Base-by-base conservation (phyloP, 2,113 vertebrate species). In the Pachypanchax playfairii region DNA sequence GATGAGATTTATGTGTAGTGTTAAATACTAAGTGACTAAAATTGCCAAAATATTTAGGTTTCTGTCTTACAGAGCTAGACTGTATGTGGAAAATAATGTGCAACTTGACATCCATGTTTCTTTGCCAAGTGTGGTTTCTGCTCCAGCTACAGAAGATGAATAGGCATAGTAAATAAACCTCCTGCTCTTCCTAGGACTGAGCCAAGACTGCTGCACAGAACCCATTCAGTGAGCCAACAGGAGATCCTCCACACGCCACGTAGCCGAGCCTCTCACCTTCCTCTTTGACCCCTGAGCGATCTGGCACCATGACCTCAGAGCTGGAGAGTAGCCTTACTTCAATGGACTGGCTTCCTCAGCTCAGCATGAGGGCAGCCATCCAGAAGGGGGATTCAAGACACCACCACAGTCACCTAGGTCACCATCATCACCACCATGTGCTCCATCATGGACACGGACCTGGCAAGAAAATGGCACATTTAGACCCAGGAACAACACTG, bases 311-410 rank as follows among this genome's bases (percentile, higher is more conserved):
- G 95, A 95, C 94, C 78, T 96, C 95, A 73, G 95, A 96, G 89
- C 91, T 96, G 90, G 95, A 95, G 87, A 96, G 95, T 79, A 95
- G 95, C 87, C 83, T 96, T 67, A 96, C 95, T 65, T 95, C 95
- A 59, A 96, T 96, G 94, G 95, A 96, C 90, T 96, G 95, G 95
- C 92, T 96, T 75, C 94, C 95, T 55, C 94, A 96, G 90, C 92
- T 96, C 29, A 93, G 93, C 74, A 93, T 96, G 92, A 92, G 94
- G 87, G 92, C 94, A 21, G 90, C 93, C 82, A 94, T 96, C 67
- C 94, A 94, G 74, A 96, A 95, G 80, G 82, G 91, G 0, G 94
- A 94, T 43, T 80, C 85, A 0, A 82, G 77, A 13, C 81, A 85
- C 61, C 87, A 84, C 70, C 83, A 87, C 3, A 28, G 55, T 46